phyloP scores from a whole-genome alignment of 1,140 invertebrate genomes.

The Cyclina sinensis region DNA sequence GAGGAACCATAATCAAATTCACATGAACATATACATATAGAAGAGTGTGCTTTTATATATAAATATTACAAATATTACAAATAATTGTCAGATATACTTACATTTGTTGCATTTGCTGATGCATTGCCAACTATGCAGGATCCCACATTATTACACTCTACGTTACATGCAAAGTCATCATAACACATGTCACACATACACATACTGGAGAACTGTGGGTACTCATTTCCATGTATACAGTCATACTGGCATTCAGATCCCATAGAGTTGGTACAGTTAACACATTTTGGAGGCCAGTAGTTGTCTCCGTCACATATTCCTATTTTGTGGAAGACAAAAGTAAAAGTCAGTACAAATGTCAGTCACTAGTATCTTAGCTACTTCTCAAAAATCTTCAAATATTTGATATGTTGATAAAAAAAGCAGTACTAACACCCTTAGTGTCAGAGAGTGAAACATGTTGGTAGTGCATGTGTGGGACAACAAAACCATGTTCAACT shows the following conservation, averaged over 20 bases:
- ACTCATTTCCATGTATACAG: slow-evolving; percentile 79
- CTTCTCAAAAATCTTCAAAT: too few relatives aligned
- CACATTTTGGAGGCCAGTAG: slow-evolving; percentile 77
- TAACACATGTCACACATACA: slow-evolving; percentile 80
- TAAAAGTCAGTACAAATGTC: too few relatives aligned
- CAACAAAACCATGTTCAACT: too few relatives aligned
- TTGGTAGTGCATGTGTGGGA: neutral
- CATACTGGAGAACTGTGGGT: slow-evolving; percentile 71
- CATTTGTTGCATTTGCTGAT: slow-evolving; percentile 34
- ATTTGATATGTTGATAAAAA: too few relatives aligned
- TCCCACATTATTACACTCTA: slow-evolving; percentile 77
- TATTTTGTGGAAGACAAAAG: slow-evolving; percentile 9
- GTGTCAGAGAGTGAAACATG: neutral
- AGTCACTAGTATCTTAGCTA: too few relatives aligned
- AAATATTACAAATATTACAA: too few relatives aligned
- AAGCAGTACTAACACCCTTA: too few relatives aligned
- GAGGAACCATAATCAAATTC: too few relatives aligned
- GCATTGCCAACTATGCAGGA: slow-evolving; percentile 72
- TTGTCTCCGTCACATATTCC: slow-evolving; percentile 74
- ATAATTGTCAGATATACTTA: slow-evolving; percentile 20
- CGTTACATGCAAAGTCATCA: slow-evolving; percentile 75
- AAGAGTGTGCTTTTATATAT: too few relatives aligned
- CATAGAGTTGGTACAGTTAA: slow-evolving; percentile 79
- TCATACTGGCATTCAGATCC: slow-evolving; percentile 78
- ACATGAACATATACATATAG: too few relatives aligned